Evolutionary conservation across 2,888 invertebrate species (phyloP).

Genomic region (Prosapia bicincta): DNA sequence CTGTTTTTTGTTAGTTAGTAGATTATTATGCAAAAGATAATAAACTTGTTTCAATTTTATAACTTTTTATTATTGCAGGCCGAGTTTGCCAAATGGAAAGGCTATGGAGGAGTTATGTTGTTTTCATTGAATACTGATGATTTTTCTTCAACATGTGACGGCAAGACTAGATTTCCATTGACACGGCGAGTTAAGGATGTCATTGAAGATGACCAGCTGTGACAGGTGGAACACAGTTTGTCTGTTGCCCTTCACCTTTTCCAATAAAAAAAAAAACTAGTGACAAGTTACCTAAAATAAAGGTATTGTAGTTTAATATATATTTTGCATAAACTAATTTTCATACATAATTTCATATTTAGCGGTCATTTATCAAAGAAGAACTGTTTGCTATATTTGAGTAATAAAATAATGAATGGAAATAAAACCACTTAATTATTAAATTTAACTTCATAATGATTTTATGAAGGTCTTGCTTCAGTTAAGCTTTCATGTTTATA

Average conservation of each 20-base stretch:
- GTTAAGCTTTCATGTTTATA: too few relatives aligned
- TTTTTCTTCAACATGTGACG: conserved; percentile 56
- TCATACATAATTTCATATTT: too few relatives aligned
- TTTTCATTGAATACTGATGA: conserved; percentile 82
- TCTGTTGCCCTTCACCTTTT: conserved; percentile 20
- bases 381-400: too few relatives aligned
- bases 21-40: neutral
- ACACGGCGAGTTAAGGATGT: conserved; percentile 20
- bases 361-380: too few relatives aligned
- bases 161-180: conserved; percentile 33
- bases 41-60: too few relatives aligned
- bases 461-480: too few relatives aligned
- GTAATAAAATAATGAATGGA: too few relatives aligned
- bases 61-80: conserved; percentile 48
- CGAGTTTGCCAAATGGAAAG: conserved; percentile 57
- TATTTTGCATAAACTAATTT: too few relatives aligned
- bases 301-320: too few relatives aligned
- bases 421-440: too few relatives aligned
- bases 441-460: too few relatives aligned
- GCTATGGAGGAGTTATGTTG: conserved; percentile 78
- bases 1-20: too few relatives aligned
- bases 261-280: neutral
- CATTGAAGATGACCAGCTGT: conserved; percentile 25
- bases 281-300: neutral
- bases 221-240: conserved; percentile 27